Base-by-base conservation (phyloP, 2,797 vertebrate genomes). In the Fistularia tabacaria region DNA sequence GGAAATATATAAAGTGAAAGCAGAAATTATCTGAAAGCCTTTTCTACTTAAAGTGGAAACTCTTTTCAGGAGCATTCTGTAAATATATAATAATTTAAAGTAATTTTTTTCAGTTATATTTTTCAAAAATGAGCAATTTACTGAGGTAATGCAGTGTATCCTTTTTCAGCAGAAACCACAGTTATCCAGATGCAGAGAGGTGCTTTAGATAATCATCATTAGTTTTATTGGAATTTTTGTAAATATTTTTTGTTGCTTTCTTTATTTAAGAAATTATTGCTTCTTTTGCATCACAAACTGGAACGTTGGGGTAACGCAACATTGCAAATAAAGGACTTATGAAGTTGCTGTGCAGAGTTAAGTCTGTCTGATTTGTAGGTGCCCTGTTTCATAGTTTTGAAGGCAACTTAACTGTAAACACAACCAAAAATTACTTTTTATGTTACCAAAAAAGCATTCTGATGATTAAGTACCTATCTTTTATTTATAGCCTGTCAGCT, bases 231-330 rank as follows among this genome's bases (percentile, higher is more conserved):
- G 91, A 87, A 92, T 88, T 80, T 25, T 92, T 95, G 92, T 95
- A 94, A 93, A 96, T 95, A 94, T 90, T 90, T 81, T 88, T 89
- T 85, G 91, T 92, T 91, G 88, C 86, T 85, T 92, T 92, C 93
- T 91, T 93, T 93, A 95, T 94, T 95, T 94, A 93, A 94, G 90
- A 87, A 91, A 92, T 92, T 86, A 87, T 91, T 91, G 91, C 92
- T 93, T 93, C 92, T 94, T 94, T 94, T 92, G 91, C 93, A 88
- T 91, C 87, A 85, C 90, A 92, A 94, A 94, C 92, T 94, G 93
- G 93, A 95, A 90, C 85, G 87, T 81, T 85, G 92, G 90, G 91
- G 82, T 86, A 76, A 88, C 57, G 66, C 84, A 88, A 86, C 87
- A 90, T 90, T 91, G 86, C 89, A 90, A 92, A 92, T 92, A 92